A percentile compares a stretch with the other conserved stretches of the same genome.
Conservation (phyloP, 2,113 vertebrate genomes). For the Chrysemys picta region DNA sequence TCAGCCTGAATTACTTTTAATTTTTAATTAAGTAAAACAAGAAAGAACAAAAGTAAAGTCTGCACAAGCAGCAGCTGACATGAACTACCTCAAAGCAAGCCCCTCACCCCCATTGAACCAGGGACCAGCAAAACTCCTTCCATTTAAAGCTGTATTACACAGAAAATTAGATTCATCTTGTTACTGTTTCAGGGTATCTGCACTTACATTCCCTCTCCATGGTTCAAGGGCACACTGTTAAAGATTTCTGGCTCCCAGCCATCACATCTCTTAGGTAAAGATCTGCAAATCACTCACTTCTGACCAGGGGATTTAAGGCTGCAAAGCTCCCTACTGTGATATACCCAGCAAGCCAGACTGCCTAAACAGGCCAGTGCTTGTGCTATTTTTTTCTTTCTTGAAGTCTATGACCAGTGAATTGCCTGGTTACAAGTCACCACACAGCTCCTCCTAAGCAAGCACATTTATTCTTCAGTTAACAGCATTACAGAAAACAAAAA, state of each 20-base stretch:
- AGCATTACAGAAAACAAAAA: not conserved
- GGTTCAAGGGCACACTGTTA: not conserved
- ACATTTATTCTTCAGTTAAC: not conserved
- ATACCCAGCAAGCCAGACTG: not conserved
- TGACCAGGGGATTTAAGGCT: not conserved
- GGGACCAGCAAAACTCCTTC: not conserved
- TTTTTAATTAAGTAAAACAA: not conserved
- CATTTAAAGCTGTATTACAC: not conserved
- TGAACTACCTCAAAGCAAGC: not conserved
- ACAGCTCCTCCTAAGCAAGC: not conserved
- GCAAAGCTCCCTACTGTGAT: not conserved
- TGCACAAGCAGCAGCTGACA: not conserved
- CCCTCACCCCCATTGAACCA: not conserved
- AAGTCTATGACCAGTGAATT: not conserved
- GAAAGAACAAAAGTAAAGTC: not conserved
- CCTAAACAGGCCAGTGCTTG: not conserved
- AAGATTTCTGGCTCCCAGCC: not conserved
- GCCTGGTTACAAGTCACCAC: not conserved
- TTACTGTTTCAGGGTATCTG: not conserved
- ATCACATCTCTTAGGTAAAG: not conserved
- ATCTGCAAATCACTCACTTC: not conserved
- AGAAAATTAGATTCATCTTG: not conserved
- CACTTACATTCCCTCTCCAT: not conserved
- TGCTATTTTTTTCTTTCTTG: not conserved
- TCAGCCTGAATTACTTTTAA: not conserved